Percentiles rank a stretch among this genome's conserved stretches.
These are phyloP conservation scores for Notechis scutatus DNA, from an alignment of 2,113 vertebrate species.

Conservation along the genomic window DNA sequence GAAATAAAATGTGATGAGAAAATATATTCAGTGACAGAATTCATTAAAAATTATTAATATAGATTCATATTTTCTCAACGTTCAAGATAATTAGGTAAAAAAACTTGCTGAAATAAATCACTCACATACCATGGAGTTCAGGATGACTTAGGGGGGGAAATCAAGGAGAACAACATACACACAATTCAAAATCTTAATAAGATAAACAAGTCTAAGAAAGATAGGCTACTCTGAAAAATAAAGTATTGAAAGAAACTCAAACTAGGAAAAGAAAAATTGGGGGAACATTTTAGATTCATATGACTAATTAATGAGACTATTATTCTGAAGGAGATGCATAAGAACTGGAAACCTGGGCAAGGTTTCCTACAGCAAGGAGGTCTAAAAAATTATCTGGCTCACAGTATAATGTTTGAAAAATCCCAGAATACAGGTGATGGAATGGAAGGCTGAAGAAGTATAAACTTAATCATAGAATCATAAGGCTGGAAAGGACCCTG, in stretches of 20 bases:
- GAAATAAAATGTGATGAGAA: not conserved
- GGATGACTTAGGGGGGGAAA: not conserved
- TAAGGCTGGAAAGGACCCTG: not conserved
- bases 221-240: not conserved
- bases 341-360: not conserved
- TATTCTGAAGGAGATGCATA: not conserved
- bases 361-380: not conserved
- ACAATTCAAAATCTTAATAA: not conserved
- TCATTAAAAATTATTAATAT: not conserved
- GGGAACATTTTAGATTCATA: not conserved
- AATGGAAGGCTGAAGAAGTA: not conserved
- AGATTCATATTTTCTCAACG: not conserved
- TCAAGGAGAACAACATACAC: not conserved
- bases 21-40: constrained; percentile 24
- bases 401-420: not conserved
- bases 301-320: not conserved
- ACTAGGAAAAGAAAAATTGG: not conserved
- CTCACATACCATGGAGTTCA: not conserved
- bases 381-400: not conserved
- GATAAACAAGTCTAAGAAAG: not conserved
- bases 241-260: not conserved
- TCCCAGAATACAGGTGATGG: not conserved
- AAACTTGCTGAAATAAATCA: not conserved
- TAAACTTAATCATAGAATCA: not conserved
- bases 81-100: not conserved